Base-by-base conservation (phyloP, 1,140 invertebrate species). In the Camponotus pennsylvanicus region DNA sequence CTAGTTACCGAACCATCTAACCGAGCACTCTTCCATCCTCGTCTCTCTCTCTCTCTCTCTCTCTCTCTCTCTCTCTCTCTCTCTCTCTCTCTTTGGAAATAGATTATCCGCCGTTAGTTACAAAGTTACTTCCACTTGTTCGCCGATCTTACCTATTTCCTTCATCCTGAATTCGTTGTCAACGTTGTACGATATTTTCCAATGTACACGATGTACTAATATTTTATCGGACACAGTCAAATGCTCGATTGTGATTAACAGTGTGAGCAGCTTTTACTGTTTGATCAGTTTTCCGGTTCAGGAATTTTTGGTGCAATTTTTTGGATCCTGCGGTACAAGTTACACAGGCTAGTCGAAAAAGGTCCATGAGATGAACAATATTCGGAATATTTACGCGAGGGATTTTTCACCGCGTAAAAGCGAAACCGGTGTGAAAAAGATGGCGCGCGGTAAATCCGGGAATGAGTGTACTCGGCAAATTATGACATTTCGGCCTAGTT, bases 381-480 rank as follows among this genome's bases (percentile, higher is more conserved):
- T 83, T 61, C 69, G 40, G 40, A 45, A 34, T 83, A 83, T 75
- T 83, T 63, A 73, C 69, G n/a, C 40, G 40, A 27, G 52, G 37
- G 55, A 75, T 83, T 83, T 75, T 73, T 61, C 42, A 55, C 27
- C 40, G 55, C 69, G n/a, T 45, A 63, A 75, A 73, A 83, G 34
- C 55, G 27, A 59, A 71, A 82, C 21, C 52, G 79, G 49, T 55
- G 27, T 40, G 27, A 69, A 59, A 80, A 42, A 57, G 37, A 18
- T 69, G 69, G 69, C 69, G 42, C 69, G 42, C 18, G 55, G 27
- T 73, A 75, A 83, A 83, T 61, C 79, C 83, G 45, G 18, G 40
- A 85, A 78, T 37, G 71, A 85, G 75, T 78, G 63, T 79, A 78
- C 67, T 85, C 83, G 71, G 76, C 87, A 73, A 88, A 87, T 83